phyloP scores from a whole-genome alignment of 1,140 invertebrate genomes.

The Macrocentrus cingulum region DNA sequence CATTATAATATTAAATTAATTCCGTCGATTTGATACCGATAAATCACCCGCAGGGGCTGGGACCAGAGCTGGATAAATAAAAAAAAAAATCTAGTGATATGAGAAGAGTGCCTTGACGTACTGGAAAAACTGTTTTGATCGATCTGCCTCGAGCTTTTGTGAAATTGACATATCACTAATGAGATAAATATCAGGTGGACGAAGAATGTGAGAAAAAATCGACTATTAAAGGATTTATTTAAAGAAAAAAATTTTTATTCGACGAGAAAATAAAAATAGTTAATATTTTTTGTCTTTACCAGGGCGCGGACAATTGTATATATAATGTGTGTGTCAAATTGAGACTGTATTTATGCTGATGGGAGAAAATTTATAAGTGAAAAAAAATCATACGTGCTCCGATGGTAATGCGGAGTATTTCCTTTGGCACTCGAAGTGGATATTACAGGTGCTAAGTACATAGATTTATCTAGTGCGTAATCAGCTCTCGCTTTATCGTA shows the following conservation, averaged over 20 bases:
- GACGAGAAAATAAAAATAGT: too few species aligned
- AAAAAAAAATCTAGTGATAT: too few species aligned
- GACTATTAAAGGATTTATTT: neutral
- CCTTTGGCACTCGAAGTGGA: conserved; percentile 5
- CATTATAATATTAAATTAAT: conserved; percentile 6
- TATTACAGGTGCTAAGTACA: conserved; percentile 17
- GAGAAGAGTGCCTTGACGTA: conserved; percentile 29
- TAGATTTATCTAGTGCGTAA: conserved; percentile 19
- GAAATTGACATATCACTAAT: conserved; percentile 13
- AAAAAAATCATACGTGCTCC: conserved; percentile 7
- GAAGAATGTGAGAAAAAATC: too few species aligned
- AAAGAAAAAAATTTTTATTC: too few species aligned
- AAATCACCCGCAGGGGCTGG: too few species aligned
- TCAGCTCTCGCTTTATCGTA: conserved; percentile 15
- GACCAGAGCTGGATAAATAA: too few species aligned
- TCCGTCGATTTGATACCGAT: neutral
- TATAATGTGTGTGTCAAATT: conserved; percentile 2
- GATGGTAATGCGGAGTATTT: neutral
- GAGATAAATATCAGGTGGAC: neutral
- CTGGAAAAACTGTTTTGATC: conserved; percentile 18
- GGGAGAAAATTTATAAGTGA: neutral
- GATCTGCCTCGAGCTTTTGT: conserved; percentile 6
- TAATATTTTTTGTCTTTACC: too few species aligned
- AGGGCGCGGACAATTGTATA: too few species aligned
- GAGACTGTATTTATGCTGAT: conserved; percentile 10